These are phyloP conservation scores for Nyctereutes procyonoides DNA, from an alignment of 2,113 vertebrate genomes.

Conservation along the genomic window DNA sequence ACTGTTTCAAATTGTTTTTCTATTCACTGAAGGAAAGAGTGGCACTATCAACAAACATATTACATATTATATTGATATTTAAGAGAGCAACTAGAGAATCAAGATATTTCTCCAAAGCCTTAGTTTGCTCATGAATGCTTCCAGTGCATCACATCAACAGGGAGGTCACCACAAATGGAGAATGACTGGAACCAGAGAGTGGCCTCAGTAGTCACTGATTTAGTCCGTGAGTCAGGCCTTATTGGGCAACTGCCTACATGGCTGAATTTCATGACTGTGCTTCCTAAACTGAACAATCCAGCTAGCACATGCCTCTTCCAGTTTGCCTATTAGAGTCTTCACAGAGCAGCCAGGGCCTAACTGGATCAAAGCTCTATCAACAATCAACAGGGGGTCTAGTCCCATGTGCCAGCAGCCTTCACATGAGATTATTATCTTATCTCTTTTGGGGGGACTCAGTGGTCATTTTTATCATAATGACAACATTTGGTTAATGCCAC, in stretches of 20 bases:
- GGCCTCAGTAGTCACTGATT: background rate
- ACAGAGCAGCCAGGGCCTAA: background rate
- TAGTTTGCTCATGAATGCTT: background rate
- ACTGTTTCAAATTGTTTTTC: background rate
- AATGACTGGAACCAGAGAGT: background rate
- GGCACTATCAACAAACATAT: background rate
- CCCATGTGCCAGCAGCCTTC: background rate
- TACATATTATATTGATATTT: background rate
- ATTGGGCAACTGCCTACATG: background rate
- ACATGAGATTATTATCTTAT: constrained; percentile 9
- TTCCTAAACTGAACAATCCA: constrained; percentile 19
- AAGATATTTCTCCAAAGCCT: background rate
- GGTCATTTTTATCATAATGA: constrained; percentile 44
- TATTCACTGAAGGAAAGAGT: background rate
- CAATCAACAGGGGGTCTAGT: background rate
- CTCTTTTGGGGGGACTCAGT: constrained; percentile 5
- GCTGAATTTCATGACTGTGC: background rate
- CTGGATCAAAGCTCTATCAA: background rate
- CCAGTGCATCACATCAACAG: background rate
- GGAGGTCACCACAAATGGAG: background rate
- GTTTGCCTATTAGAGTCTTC: background rate
- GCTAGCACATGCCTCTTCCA: background rate
- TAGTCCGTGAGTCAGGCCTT: background rate
- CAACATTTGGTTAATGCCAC: constrained; percentile 23
- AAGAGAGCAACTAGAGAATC: background rate